Percentiles rank a stretch among this genome's conserved stretches.
Evolutionary conservation across 2,888 invertebrate species (phyloP).

Genomic region (Tolmerus cingulatus): DNA sequence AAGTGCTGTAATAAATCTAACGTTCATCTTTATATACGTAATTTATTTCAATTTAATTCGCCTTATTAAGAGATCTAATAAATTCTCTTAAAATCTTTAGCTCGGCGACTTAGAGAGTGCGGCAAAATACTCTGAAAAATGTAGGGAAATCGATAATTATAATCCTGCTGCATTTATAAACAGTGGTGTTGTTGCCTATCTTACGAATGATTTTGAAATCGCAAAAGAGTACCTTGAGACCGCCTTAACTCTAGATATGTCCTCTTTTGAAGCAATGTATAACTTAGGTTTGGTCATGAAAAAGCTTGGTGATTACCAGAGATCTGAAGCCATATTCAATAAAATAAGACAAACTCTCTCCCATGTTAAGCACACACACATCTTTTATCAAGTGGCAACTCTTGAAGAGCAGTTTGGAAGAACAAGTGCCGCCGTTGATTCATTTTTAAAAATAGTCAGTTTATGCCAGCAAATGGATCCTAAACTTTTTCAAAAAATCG

Average conservation of each 20-base stretch:
- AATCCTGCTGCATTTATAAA: conserved; percentile 86
- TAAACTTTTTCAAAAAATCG: conserved; percentile 86
- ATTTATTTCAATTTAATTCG: conserved; percentile 45
- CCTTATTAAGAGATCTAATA: background rate
- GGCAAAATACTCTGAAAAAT: conserved; percentile 76
- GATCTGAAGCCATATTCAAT: conserved; percentile 81
- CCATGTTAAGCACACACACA: conserved; percentile 72
- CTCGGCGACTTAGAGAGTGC: conserved; percentile 83
- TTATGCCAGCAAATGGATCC: conserved; percentile 79
- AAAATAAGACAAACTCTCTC: conserved; percentile 76
- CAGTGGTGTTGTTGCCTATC: conserved; percentile 80
- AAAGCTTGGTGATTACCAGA: conserved; percentile 68
- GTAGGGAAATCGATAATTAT: conserved; percentile 76
- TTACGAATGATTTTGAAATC: conserved; percentile 73
- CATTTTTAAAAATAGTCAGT: conserved; percentile 79
- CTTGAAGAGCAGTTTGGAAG: conserved; percentile 75
- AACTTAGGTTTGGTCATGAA: conserved; percentile 71
- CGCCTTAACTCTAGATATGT: conserved; percentile 81
- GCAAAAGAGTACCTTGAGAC: conserved; percentile 77
- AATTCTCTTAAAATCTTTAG: conserved; percentile 62
- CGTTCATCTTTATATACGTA: conserved; percentile 73
- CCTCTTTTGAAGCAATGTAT: conserved; percentile 84
- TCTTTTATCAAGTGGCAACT: conserved; percentile 78
- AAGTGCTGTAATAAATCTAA: conserved; percentile 84
- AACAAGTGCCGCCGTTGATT: conserved; percentile 71